Percentiles rank a stretch among this genome's conserved stretches.
Evolutionary conservation across 2,113 vertebrate species (phyloP).

Genomic region (Corythaeola cristata): DNA sequence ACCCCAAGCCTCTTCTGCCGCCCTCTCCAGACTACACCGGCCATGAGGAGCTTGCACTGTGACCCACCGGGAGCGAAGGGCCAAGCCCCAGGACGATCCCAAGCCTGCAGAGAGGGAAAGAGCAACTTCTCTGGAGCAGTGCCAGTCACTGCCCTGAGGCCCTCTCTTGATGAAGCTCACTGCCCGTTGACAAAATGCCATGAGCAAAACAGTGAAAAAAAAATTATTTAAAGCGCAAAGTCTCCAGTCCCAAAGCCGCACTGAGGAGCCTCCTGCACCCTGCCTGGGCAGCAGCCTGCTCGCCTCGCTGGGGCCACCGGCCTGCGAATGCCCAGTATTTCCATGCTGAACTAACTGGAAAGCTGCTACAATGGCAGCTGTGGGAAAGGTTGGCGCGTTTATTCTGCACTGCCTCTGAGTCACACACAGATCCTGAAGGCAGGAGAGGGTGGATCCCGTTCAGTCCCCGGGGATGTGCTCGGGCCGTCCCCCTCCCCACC

Average conservation of each 20-base stretch:
- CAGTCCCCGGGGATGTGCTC: neutral
- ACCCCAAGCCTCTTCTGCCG: neutral
- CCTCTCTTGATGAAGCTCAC: neutral
- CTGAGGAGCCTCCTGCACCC: neutral
- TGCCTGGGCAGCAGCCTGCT: neutral
- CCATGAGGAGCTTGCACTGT: neutral
- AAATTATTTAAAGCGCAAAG: neutral
- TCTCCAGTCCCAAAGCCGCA: neutral
- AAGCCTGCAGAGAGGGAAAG: neutral
- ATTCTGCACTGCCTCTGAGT: neutral
- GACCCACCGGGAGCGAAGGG: neutral
- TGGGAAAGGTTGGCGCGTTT: neutral
- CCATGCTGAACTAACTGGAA: neutral
- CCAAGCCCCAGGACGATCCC: neutral
- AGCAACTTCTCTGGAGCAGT: neutral
- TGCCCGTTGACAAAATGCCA: neutral
- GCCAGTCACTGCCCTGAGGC: neutral
- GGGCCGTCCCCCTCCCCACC: neutral
- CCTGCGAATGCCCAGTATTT: neutral
- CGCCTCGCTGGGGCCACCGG: accelerated
- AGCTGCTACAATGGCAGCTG: neutral
- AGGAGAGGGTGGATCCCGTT: neutral
- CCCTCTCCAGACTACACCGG: neutral
- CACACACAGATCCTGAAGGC: neutral
- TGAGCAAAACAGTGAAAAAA: neutral